A percentile compares a stretch with the other conserved stretches of the same genome.
Evolutionary conservation across 2,797 vertebrate genomes (phyloP).

Genomic region (Gadopsis marmoratus): DNA sequence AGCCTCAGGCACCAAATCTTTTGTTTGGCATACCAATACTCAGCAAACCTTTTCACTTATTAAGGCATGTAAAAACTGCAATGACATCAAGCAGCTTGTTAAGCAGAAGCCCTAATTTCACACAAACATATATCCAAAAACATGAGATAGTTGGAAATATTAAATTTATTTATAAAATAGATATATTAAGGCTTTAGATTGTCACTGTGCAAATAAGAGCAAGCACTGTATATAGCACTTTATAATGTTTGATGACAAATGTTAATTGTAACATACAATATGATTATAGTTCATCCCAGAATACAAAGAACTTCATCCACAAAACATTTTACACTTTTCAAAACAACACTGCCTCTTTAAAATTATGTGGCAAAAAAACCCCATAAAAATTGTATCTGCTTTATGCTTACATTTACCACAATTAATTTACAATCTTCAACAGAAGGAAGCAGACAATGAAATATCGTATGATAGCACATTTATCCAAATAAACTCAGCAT

Average conservation of each 20-base stretch:
- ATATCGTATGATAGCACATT: constrained; percentile 19
- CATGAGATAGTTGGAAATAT: constrained; percentile 42
- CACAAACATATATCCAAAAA: background rate
- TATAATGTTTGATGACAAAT: constrained; percentile 38
- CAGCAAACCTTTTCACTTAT: constrained; percentile 31
- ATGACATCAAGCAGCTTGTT: constrained; percentile 1
- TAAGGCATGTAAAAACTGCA: background rate
- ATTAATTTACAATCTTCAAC: constrained; percentile 43
- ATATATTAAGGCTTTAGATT: constrained; percentile 68
- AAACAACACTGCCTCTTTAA: constrained; percentile 32
- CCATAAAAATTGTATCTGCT: constrained; percentile 20
- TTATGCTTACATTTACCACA: constrained; percentile 24
- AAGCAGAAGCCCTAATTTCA: background rate
- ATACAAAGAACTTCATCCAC: constrained; percentile 13
- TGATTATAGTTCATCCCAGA: constrained; percentile 41
- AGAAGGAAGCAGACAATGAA: constrained; percentile 32
- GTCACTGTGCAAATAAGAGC: constrained; percentile 69
- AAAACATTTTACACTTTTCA: background rate
- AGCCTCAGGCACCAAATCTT: background rate
- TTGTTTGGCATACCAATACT: background rate
- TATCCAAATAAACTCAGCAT: constrained; percentile 40
- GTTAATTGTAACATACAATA: constrained; percentile 33
- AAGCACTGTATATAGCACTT: constrained; percentile 35
- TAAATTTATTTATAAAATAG: constrained; percentile 75
- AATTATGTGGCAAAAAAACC: constrained; percentile 30